Evolutionary conservation across 2,797 vertebrate genomes (phyloP).

Genomic region (Allobates femoralis): DNA sequence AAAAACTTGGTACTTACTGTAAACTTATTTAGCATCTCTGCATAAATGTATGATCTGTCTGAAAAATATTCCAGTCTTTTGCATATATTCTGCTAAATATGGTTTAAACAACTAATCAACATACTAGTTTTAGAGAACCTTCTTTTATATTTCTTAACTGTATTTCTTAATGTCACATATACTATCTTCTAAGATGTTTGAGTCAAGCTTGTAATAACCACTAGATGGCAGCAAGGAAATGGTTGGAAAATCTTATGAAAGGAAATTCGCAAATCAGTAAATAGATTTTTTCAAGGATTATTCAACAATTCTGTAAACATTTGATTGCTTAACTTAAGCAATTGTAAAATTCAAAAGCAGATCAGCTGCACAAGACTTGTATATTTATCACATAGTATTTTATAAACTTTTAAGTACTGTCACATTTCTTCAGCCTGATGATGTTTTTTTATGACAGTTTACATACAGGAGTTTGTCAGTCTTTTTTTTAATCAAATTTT

Average conservation of each 20-base stretch:
- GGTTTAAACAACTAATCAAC: not conserved
- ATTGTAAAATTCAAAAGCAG: not conserved
- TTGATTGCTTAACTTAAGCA: not conserved
- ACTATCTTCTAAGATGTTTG: no score
- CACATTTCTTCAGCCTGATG: no score
- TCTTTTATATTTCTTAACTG: not conserved
- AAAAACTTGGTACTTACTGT: not conserved
- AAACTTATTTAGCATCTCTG: not conserved
- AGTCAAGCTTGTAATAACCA: not conserved
- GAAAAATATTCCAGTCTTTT: not conserved
- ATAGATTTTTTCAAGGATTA: not conserved
- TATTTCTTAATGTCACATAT: not conserved
- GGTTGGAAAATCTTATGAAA: not conserved
- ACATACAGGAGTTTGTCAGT: no score
- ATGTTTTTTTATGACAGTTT: no score
- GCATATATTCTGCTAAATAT: not conserved
- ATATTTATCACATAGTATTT: not conserved
- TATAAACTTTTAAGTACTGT: not conserved
- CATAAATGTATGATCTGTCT: not conserved
- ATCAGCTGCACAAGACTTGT: not conserved
- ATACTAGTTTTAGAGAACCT: not conserved
- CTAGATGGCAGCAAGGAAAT: slow-evolving; percentile 53
- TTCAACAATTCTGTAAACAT: not conserved
- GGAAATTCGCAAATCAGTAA: not conserved
- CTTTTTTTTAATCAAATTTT: no score